Base-by-base conservation (phyloP, 2,888 invertebrate species). In the Eremobia ochroleuca region DNA sequence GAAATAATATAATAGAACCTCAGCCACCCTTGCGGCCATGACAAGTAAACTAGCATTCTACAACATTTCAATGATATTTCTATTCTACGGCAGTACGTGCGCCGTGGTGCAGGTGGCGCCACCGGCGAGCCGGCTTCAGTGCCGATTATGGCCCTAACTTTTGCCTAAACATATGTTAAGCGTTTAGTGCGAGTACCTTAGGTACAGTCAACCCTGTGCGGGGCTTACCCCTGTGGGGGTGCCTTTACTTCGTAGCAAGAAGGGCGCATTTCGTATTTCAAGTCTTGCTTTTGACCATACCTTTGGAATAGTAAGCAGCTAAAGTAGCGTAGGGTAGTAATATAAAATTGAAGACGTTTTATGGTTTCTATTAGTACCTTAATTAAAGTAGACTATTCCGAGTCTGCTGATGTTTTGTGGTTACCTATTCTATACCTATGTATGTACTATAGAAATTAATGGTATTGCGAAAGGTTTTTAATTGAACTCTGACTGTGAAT, bases 61-160 rank as follows among this genome's bases (percentile, higher is more conserved):
- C n/a, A 79, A 18, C 28, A 58, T 52, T 84, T 49, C 61, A 84
- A 73, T 64, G 49, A 84, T 71, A 81, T 84, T 84, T 84, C 77
- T 84, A 72, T 77, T 81, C 37, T 62, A 74, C 55, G 52, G 8
- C 31, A 34, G 67, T 37, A 81, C 73, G 77, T 73, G 69, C 13
- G 64, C 46, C 21, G 34, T 6, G 61, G 3, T 25, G 65, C 77
- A 85, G 81, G 61, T 83, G 85, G 67, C 68, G 73, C 83, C 67
- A 76, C 69, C 25, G 49, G 61, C 68, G 65, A 55, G 68, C 43
- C 31, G 59, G 69, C 46, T 31, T 77, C 73, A 55, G 37, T 34
- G 61, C 70, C 77, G 68, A 81, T 84, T 81, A 84, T 65, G 43
- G 49, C 37, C 46, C 59, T 59, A 79, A 77, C 81, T 84, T 73